Conservation (phyloP, 2,888 invertebrate genomes). For the Macaria notata region DNA sequence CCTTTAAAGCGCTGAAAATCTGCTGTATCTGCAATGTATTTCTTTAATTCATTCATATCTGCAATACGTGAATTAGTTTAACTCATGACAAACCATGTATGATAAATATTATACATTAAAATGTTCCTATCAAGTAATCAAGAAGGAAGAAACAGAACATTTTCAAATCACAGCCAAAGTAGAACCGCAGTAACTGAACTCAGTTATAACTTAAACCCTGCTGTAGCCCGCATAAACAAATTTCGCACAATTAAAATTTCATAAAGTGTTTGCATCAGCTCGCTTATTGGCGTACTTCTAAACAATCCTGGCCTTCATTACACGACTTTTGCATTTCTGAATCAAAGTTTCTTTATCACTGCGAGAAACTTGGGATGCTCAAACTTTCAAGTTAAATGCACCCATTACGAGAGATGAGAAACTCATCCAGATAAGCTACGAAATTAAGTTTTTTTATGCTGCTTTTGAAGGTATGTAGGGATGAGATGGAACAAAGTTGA, state of each 20-base stretch:
- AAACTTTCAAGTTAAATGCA: constrained; percentile 30
- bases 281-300: neutral
- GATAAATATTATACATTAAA: too few relatives aligned
- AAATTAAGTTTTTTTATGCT: constrained; percentile 37
- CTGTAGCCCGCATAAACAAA: neutral
- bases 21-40: too few relatives aligned
- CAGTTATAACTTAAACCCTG: too few relatives aligned
- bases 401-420: constrained; percentile 29
- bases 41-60: too few relatives aligned
- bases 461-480: constrained; percentile 31
- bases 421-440: constrained; percentile 36
- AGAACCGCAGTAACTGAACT: too few relatives aligned
- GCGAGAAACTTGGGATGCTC: constrained; percentile 19
- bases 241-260: neutral
- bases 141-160: too few relatives aligned
- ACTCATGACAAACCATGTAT: too few relatives aligned
- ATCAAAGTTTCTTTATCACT: constrained; percentile 31
- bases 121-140: too few relatives aligned
- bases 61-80: too few relatives aligned
- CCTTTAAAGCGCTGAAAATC: too few relatives aligned
- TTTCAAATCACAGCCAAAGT: too few relatives aligned
- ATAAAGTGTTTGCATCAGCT: neutral
- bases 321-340: constrained; percentile 26
- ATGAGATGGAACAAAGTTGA: constrained; percentile 34
- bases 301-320: constrained; percentile 23